A percentile compares a stretch with the other conserved stretches of the same genome.
Evolutionary conservation across 2,113 vertebrate species (phyloP).

Genomic region (Oncorhynchus gorbuscha): DNA sequence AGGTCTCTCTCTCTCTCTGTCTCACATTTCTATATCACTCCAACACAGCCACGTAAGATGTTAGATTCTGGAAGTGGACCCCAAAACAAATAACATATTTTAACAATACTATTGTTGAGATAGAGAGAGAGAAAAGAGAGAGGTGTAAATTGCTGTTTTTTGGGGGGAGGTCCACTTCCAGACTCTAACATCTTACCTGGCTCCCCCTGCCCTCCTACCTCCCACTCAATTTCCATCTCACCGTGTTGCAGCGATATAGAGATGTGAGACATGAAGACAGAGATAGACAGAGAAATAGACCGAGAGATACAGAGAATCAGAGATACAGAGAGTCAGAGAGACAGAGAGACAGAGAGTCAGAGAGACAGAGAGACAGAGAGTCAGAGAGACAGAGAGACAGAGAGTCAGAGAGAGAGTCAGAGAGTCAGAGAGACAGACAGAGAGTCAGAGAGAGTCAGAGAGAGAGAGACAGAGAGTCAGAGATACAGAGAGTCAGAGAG

Average conservation of each 20-base stretch:
- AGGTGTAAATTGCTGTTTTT: conserved; percentile 33
- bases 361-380: neutral
- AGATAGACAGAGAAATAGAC: conserved; percentile 48
- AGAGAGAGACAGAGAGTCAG: too few species aligned
- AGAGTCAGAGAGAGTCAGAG: too few species aligned
- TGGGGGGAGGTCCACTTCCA: conserved; percentile 4
- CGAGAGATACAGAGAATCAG: too few species aligned
- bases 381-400: conserved; percentile 15
- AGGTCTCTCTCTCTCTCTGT: too few species aligned
- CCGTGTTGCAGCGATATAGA: conserved; percentile 70
- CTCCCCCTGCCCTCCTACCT: conserved; percentile 51
- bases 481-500: neutral
- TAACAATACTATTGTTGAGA: conserved; percentile 13
- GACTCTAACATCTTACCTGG: conserved; percentile 68
- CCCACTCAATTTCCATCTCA: conserved; percentile 72
- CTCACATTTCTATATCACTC: too few species aligned
- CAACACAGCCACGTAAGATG: too few species aligned
- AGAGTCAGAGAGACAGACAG: neutral
- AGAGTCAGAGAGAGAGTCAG: too few species aligned
- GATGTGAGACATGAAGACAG: conserved; percentile 53
- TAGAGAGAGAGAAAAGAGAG: too few species aligned
- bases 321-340: conserved; percentile 22
- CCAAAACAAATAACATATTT: too few species aligned
- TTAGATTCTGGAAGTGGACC: too few species aligned
- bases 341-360: neutral